These are phyloP conservation scores for Orthonyx spaldingii DNA, from an alignment of 2,113 vertebrate genomes.

Conservation along the genomic window DNA sequence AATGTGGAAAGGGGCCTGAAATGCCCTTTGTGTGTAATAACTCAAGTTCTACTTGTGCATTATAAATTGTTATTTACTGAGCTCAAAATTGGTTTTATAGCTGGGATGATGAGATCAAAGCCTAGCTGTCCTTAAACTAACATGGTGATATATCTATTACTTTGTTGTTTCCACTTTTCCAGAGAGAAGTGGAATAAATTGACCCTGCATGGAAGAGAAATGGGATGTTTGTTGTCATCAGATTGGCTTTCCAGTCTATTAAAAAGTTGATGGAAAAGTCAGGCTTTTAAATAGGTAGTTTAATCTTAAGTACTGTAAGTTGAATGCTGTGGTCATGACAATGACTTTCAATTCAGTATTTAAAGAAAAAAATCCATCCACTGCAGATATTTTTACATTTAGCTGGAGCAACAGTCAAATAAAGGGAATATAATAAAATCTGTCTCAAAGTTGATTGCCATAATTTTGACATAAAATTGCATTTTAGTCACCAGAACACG, in stretches of 20 bases:
- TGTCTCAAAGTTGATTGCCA: neutral
- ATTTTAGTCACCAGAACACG: conserved; percentile 28
- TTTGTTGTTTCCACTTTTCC: neutral
- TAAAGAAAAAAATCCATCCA: neutral
- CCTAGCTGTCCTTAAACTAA: neutral
- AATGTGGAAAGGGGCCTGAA: neutral
- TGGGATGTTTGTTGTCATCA: neutral
- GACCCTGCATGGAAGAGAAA: neutral
- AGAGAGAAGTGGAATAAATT: neutral
- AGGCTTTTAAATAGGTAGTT: neutral
- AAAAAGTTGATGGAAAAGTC: neutral
- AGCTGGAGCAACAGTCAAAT: neutral
- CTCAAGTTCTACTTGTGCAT: neutral
- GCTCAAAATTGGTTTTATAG: neutral
- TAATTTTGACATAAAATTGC: neutral
- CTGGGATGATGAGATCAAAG: neutral
- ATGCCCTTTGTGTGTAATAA: neutral
- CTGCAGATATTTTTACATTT: neutral
- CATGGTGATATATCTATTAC: accelerated
- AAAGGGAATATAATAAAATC: neutral
- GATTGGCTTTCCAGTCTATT: neutral
- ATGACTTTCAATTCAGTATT: neutral
- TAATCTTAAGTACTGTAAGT: neutral
- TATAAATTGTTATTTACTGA: neutral
- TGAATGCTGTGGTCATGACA: neutral